Base-by-base conservation (phyloP, 2,797 vertebrate genomes). In the Streptopelia turtur region DNA sequence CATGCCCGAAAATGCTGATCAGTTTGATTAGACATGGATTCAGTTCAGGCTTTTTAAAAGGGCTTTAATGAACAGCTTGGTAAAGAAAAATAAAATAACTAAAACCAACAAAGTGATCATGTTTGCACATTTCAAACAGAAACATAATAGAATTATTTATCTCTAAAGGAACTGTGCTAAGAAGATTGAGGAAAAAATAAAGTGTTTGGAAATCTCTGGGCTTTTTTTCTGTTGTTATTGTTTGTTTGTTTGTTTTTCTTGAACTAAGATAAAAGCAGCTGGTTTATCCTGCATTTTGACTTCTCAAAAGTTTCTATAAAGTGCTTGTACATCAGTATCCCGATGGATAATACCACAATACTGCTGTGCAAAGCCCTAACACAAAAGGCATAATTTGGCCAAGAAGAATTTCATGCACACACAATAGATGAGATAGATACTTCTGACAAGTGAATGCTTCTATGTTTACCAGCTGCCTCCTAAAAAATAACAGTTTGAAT, bases 341-440 rank as follows among this genome's bases (percentile, higher is more conserved):
- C 22, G 27, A 5, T 22, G 37, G 41, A 27, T 68, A 53, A 91
- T 35, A 9, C 11, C 47, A 70, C 52, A 43, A 4, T 3, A 10
- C 10, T 14, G 10, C 61, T 90, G n/a, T 53, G n/a, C 45, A 80
- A 23, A 75, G 8, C 23, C 4, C 43, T 13, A 12, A n/a, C 13
- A 4, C 0, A 0, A 23, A 23, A 57, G 1, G 28, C 7, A 0
- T 13, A 0, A 25, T 39, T 23, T 53, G 52, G 31, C 15, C 35
- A 17, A 28, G 37, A 17, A 37, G 43, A 45, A 37, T 60, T 69
- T 45, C 35, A 5, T 0, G 7, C 18, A 7, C 41, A 9, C 12
- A 11, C 35, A 28, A 35, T 3, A 22, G 53, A 16, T 18, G 47
- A 65, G 8, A 41, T 5, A 12, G 9, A 12, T 30, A 6, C 12